Evolutionary conservation across 1,140 invertebrate species (phyloP), one percentile per base, ranked within the genome.

Genomic region (Philopotamus ludificatus): DNA sequence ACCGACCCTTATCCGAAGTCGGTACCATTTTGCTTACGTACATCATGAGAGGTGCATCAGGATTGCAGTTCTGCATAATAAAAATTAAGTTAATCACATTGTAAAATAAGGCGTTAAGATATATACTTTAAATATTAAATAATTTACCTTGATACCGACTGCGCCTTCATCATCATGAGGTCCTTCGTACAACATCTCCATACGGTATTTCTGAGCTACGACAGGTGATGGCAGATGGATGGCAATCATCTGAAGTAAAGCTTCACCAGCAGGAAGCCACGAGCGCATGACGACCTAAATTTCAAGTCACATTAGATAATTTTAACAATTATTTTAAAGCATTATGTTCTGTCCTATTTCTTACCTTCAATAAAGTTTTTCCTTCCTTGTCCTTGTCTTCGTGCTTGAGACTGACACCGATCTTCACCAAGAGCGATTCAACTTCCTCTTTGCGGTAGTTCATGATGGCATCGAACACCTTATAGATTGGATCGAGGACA

Each of bases 1-100:
- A 99, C 79, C 98, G 89, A 69, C 98, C 98, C 82, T 99, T 99
- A 79, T 99, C 98, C 41, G 94, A 93, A 3, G 98, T 99, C 61
- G 98, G 98, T 79, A 99, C 98, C 98, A 99, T 99, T 83, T 99
- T 99, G 20, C 96, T 98, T 68, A 99, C 87, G 86, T 99, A 99
- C 97, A 99, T 99, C 97, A 99, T 99, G 22, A 99, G 85, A 18
- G 95, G 97, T 70, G 89, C 98, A 72, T 97, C 91, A 4, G 95
- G 90, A 81, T 99, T 94, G 79, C 97, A 99, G 74, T 79, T 92
- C 87, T 95, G 83, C 65, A 82, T 77, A 63, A 41, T 70, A 68
- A 59, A 66, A 55, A 68, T 57, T 53, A 26, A 49, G 23, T 49
- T 10, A 25, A 54, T 26, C 9, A 53, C 23, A 53, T 22, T 53